Percentiles rank a stretch among this genome's conserved stretches.
Evolutionary conservation across 1,140 invertebrate species (phyloP).

Genomic region (Anoplophora glabripennis): DNA sequence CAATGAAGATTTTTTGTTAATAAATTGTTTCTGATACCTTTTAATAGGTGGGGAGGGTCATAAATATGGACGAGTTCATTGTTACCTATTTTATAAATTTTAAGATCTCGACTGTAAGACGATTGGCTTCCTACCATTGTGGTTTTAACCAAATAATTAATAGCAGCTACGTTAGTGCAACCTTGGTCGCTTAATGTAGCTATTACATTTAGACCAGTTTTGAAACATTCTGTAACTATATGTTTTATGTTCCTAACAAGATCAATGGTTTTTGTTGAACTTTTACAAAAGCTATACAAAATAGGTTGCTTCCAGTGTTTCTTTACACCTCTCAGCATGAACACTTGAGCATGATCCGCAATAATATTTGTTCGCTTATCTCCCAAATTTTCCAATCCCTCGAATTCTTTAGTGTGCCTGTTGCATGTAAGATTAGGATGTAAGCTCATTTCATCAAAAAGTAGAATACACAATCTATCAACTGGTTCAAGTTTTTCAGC

Average conservation of each 20-base stretch:
- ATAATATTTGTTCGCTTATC: too few species aligned
- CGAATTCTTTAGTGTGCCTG: too few species aligned
- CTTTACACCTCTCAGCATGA: too few species aligned
- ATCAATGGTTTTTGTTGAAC: too few species aligned
- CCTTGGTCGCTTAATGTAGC: constrained; percentile 28
- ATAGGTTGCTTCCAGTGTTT: too few species aligned
- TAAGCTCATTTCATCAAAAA: too few species aligned
- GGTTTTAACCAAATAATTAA: not conserved
- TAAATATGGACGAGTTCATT: not conserved
- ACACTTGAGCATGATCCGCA: too few species aligned
- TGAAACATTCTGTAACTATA: constrained; percentile 8
- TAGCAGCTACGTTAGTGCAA: constrained; percentile 17
- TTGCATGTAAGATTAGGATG: too few species aligned
- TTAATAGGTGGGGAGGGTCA: not conserved
- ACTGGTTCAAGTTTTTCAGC: too few species aligned
- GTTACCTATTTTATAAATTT: not conserved
- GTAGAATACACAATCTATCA: too few species aligned
- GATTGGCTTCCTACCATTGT: not conserved
- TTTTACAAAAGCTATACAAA: too few species aligned
- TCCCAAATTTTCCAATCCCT: too few species aligned
- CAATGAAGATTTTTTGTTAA: not conserved
- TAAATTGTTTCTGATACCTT: not conserved
- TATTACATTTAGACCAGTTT: constrained; percentile 15
- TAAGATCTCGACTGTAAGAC: not conserved
- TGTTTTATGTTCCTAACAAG: not conserved